Evolutionary conservation across 2,113 vertebrate species (phyloP).

Genomic region (Garra rufa): DNA sequence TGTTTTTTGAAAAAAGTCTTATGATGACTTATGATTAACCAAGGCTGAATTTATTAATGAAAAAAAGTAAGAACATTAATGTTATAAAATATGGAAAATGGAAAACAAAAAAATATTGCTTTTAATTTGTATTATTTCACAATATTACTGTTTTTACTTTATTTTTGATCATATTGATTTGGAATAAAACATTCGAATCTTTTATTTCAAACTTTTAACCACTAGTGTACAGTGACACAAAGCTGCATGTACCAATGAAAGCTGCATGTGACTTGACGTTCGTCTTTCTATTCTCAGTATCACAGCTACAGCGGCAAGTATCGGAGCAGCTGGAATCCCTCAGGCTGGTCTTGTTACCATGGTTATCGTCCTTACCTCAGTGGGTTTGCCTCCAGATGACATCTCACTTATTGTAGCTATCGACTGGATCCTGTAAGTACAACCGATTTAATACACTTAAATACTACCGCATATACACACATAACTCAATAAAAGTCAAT

Average conservation of each 20-base stretch:
- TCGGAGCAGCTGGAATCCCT: constrained; percentile 83
- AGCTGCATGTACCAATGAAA: background rate
- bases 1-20: no score
- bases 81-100: no score
- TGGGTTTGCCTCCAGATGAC: constrained; percentile 85
- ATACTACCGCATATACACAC: background rate
- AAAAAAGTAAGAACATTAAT: no score
- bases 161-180: no score
- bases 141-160: no score
- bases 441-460: no score
- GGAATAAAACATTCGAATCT: no score
- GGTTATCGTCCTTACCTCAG: constrained; percentile 88
- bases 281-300: constrained; percentile 68
- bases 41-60: no score
- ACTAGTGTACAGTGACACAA: background rate
- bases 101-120: no score
- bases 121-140: no score
- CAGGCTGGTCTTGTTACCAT: constrained; percentile 87
- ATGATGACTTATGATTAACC: no score
- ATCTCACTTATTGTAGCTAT: constrained; percentile 85
- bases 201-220: background rate
- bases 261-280: background rate
- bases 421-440: constrained; percentile 84
- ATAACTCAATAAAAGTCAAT: background rate
- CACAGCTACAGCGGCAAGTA: constrained; percentile 77